Evolutionary conservation across 2,113 vertebrate genomes (phyloP).

Genomic region (Baryphthengus martii): DNA sequence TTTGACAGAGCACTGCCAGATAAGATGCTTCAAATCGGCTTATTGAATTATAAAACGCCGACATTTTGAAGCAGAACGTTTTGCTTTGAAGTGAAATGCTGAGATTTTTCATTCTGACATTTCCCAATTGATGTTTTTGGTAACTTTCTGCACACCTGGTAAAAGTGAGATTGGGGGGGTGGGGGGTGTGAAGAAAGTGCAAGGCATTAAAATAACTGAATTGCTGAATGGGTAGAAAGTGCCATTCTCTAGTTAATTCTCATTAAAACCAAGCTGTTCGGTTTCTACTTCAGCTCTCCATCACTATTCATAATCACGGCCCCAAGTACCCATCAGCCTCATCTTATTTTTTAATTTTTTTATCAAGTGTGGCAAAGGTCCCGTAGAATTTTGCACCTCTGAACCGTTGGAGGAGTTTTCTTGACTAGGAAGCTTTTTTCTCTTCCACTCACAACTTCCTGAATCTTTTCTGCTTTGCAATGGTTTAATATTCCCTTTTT

Average conservation of each 20-base stretch:
- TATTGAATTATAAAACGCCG: constrained; percentile 31
- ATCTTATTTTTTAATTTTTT: background rate
- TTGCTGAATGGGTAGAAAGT: background rate
- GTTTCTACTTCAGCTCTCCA: background rate
- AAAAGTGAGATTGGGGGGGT: background rate
- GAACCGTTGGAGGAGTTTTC: accelerated
- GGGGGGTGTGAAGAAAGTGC: background rate
- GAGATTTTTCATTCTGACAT: constrained; percentile 54
- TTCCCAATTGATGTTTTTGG: constrained; percentile 34
- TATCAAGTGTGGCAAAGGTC: background rate
- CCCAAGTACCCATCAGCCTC: background rate
- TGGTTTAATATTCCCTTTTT: background rate
- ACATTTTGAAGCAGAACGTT: background rate
- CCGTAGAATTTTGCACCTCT: background rate
- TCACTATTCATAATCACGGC: background rate
- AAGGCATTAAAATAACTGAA: background rate
- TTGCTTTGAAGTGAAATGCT: constrained; percentile 60
- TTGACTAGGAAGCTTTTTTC: background rate
- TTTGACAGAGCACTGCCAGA: constrained; percentile 47
- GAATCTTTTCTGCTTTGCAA: background rate
- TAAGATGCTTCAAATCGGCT: constrained; percentile 52
- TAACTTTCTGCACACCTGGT: constrained; percentile 50
- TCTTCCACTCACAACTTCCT: background rate
- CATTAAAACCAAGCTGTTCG: background rate
- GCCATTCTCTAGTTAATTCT: background rate